Conservation (phyloP, 1,140 invertebrate genomes). For the Monochamus saltuarius region DNA sequence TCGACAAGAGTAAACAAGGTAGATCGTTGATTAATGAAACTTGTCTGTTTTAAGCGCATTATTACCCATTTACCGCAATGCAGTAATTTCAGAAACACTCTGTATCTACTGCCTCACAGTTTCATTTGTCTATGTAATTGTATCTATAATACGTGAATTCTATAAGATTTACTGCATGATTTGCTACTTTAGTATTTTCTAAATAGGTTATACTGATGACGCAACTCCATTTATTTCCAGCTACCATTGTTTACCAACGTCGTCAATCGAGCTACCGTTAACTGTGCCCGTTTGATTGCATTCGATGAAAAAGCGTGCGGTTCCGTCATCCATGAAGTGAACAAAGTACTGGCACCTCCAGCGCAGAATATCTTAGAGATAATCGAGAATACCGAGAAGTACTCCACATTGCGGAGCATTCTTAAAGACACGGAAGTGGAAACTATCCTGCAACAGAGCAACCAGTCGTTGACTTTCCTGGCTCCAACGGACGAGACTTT, state of each 20-base stretch:
- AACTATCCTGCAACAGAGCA: conserved; percentile 50
- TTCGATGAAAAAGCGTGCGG: conserved; percentile 64
- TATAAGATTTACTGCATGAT: not conserved
- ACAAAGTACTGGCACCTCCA: conserved; percentile 58
- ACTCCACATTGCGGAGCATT: conserved; percentile 52
- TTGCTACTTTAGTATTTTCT: not conserved
- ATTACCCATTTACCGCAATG: no score
- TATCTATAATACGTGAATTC: not conserved
- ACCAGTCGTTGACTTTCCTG: conserved; percentile 57
- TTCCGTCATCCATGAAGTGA: conserved; percentile 62
- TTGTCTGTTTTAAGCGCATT: no score
- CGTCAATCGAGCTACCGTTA: conserved; percentile 53
- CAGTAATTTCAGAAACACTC: no score
- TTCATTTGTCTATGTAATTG: no score
- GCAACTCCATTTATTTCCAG: conserved; percentile 35
- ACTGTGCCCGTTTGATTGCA: conserved; percentile 62
- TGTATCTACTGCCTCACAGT: no score
- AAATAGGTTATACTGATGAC: not conserved
- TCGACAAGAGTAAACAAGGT: no score
- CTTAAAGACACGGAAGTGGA: conserved; percentile 51
- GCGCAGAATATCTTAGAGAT: conserved; percentile 53
- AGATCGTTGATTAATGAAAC: no score
- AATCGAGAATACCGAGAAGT: conserved; percentile 52
- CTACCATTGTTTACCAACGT: conserved; percentile 56
- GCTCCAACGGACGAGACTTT: conserved; percentile 68